Evolutionary conservation across 23 tunicate species (phyloP), one percentile per base, ranked within the genome.

Genomic region (Phallusia fumigata): DNA sequence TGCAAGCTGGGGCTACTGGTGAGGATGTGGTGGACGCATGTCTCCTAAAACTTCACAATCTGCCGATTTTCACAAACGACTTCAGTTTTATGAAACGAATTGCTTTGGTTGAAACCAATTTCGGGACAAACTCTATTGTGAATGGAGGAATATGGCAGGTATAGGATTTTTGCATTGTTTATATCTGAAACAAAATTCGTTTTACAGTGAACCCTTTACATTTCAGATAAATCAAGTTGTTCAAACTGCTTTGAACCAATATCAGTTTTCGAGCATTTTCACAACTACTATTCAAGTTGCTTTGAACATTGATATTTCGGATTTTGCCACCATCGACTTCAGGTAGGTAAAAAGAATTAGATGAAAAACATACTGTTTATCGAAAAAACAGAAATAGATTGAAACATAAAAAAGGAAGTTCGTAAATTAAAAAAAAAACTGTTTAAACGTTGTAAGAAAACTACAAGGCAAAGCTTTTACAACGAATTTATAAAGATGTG

Each of bases 121-220:
- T 85, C 40, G 88, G 88, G 21, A 65, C 65, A 30, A 65, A 85
- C 72, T 65, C n/a, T 45, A 15, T 36, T 32, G 69, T 53, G 5
- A 45, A 11, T 15, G 33, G 78, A 30, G 88, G 88, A 85, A 85
- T 85, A 15, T 85, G 88, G 88, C 88, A 85, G 88, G 88, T 85
- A 32, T 3, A 80, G 15, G 5, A 11, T 34, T 31, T 31, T 6
- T 16, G 3, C 34, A 36, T 31, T 40, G 10, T 30, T 77, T 33
- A 18, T 34, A 77, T 77, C 22, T 77, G 19, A 21, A 65, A 26
- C 6, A 26, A 65, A 26, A 74, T 32, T 6, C 77, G 30, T 74
- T 3, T 30, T 74, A n/a, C n/a, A n/a, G n/a, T n/a, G n/a, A n/a
- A n/a, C n/a, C n/a, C n/a, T n/a, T n/a, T n/a, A n/a, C n/a, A n/a